A percentile compares a stretch with the other conserved stretches of the same genome.
phyloP scores from a whole-genome alignment of 2,888 invertebrate species.

The Acrocyrtus sp. region DNA sequence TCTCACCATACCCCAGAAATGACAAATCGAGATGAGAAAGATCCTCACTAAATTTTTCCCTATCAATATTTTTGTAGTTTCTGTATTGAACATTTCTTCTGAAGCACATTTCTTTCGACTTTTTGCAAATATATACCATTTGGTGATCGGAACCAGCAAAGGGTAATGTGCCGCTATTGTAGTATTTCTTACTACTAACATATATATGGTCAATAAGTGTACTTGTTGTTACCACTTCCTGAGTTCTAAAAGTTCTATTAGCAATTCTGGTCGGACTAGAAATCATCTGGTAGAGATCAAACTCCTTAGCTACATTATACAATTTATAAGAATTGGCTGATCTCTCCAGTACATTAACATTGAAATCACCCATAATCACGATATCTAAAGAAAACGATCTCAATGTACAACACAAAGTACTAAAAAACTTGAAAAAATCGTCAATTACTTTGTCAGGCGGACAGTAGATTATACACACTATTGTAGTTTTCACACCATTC shows the following conservation, averaged over 20 bases:
- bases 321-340: background rate
- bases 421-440: background rate
- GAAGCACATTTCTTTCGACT: background rate
- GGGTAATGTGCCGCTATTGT: background rate
- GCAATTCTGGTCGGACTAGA: slow-evolving; percentile 8
- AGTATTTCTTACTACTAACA: background rate
- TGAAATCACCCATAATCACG: slow-evolving; percentile 19
- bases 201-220: slow-evolving; percentile 23
- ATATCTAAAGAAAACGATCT: background rate
- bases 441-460: slow-evolving; percentile 15
- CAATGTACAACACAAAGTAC: background rate
- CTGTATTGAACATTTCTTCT: background rate
- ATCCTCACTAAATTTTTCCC: no score
- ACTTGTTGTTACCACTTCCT: background rate
- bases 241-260: no score
- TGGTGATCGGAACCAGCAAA: slow-evolving; percentile 20
- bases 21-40: no score
- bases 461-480: background rate
- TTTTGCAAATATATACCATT: slow-evolving; percentile 1
- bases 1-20: background rate
- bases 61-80: background rate
- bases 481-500: background rate
- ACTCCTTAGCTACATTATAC: background rate
- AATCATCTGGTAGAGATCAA: background rate
- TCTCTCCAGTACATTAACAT: background rate